phyloP scores from a whole-genome alignment of 2,797 vertebrate species.

The Emys orbicularis region DNA sequence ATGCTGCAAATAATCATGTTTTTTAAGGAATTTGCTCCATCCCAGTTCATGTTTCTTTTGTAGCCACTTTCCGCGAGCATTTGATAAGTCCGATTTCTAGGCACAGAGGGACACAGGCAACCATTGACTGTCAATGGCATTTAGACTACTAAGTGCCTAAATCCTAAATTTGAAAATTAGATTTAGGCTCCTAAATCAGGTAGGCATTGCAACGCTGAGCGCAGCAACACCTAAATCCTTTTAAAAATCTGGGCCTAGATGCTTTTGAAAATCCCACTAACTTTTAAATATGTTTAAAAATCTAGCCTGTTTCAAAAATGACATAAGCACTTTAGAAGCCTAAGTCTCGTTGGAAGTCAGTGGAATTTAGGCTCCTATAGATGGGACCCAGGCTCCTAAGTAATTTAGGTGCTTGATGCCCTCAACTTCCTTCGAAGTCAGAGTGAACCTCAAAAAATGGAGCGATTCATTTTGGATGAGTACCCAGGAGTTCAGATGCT shows the following conservation, averaged over 20 bases:
- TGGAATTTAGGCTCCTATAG: not conserved
- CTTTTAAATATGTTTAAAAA: not conserved
- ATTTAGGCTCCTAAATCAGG: not conserved
- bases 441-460: not conserved
- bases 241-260: not conserved
- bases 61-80: not conserved
- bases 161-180: not conserved
- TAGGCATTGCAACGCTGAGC: not conserved
- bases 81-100: not conserved
- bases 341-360: accelerated
- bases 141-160: not conserved
- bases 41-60: not conserved
- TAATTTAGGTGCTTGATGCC: not conserved
- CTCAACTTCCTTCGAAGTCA: not conserved
- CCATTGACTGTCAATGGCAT: not conserved
- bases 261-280: not conserved
- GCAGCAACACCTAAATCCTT: not conserved
- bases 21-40: not conserved
- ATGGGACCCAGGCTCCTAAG: not conserved
- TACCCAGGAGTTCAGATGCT: not conserved
- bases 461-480: not conserved
- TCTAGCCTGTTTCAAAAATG: not conserved
- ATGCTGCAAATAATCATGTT: accelerated
- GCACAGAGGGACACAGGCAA: not conserved
- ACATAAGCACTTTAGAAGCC: not conserved